A percentile compares a stretch with the other conserved stretches of the same genome.
These are phyloP conservation scores for Triplophysa yarkandensis DNA, from an alignment of 2,797 vertebrate genomes.

Conservation along the genomic window DNA sequence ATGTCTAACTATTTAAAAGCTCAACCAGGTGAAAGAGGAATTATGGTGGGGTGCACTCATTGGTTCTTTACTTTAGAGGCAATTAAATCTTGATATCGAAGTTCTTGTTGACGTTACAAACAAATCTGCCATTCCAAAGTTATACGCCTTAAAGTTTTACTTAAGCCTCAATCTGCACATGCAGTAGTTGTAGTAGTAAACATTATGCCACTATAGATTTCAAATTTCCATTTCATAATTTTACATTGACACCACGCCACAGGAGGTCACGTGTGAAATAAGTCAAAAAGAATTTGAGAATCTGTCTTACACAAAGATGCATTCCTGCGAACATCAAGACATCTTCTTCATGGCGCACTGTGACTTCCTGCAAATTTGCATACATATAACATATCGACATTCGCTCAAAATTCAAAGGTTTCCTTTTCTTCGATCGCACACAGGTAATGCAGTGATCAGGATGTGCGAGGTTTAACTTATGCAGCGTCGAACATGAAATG, in stretches of 20 bases:
- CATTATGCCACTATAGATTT: neutral
- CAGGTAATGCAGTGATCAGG: constrained; percentile 22
- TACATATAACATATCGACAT: constrained; percentile 47
- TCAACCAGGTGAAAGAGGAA: constrained; percentile 15
- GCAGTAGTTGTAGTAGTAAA: neutral
- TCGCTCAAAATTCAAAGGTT: constrained; percentile 40
- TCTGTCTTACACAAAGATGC: neutral
- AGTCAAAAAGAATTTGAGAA: neutral
- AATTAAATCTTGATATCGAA: constrained; percentile 19
- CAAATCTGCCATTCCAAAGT: constrained; percentile 22
- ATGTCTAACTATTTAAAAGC: constrained; percentile 25
- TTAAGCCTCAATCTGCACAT: neutral
- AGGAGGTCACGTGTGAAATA: constrained; percentile 21
- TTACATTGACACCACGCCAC: constrained; percentile 1
- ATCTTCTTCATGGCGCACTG: neutral
- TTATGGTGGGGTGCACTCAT: constrained; percentile 8
- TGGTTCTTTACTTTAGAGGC: constrained; percentile 19
- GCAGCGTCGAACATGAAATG: constrained; percentile 29
- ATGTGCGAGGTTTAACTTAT: constrained; percentile 35
- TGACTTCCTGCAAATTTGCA: constrained; percentile 42
- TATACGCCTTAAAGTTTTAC: neutral
- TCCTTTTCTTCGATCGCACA: constrained; percentile 1
- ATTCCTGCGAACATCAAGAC: constrained; percentile 15
- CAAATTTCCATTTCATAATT: constrained; percentile 6
- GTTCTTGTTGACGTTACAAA: constrained; percentile 8